Evolutionary conservation across 1,140 invertebrate species (phyloP).

Genomic region (Nautilus pompilius): DNA sequence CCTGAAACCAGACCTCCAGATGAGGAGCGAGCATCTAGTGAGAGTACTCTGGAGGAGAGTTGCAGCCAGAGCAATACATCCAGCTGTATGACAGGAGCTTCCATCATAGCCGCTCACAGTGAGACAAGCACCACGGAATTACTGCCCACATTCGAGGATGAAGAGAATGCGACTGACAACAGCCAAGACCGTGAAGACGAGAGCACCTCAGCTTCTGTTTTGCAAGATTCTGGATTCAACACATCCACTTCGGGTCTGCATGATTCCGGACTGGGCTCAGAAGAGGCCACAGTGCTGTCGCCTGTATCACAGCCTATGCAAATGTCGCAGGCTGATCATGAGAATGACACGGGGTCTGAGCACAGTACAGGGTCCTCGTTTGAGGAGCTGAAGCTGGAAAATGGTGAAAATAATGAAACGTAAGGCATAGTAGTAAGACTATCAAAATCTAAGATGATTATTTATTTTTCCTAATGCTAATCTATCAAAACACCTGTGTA

Average conservation of each 20-base stretch:
- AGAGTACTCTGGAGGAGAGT: not conserved
- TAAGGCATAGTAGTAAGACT: too few species aligned
- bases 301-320: not conserved
- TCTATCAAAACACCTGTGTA: too few species aligned
- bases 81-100: not conserved
- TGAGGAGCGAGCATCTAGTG: not conserved
- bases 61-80: not conserved
- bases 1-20: constrained; percentile 28
- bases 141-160: not conserved
- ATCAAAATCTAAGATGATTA: too few species aligned
- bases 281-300: not conserved
- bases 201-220: not conserved
- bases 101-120: not conserved
- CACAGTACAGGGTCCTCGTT: not conserved
- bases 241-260: not conserved
- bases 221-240: not conserved
- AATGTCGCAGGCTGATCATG: not conserved
- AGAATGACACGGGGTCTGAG: not conserved
- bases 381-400: constrained; percentile 4
- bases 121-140: not conserved
- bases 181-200: not conserved
- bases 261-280: not conserved
- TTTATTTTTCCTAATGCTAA: too few species aligned
- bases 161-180: not conserved
- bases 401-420: too few species aligned